Base-by-base conservation (phyloP, 2,888 invertebrate genomes). In the Carterocephalus palaemon region DNA sequence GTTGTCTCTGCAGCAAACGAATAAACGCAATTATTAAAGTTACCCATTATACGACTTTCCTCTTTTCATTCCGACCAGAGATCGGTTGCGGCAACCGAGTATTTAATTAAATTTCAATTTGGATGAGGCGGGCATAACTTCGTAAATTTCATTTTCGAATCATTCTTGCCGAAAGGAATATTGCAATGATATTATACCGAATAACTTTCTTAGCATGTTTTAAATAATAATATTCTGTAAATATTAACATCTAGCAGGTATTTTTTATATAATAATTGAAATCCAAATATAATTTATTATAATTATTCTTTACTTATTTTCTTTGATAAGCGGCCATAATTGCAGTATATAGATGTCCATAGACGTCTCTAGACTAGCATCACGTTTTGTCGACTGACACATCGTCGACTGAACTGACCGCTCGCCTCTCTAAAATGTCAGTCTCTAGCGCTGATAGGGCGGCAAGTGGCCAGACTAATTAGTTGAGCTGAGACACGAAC, bases 41-140 rank as follows among this genome's bases (percentile, higher is more conserved):
- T 31, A n/a, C n/a, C n/a, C n/a, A n/a, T n/a, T n/a, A n/a, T n/a
- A 16, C 29, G 34, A 23, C 34, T 23, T 20, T 34, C 23, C 22
- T 8, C 37, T 17, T 23, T 37, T 28, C 37, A 19, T 37, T 23
- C 28, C 33, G 26, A 15, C 15, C 8, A 8, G 26, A 19, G 16
- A 41, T 42, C 41, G 33, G 41, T 42, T 20, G 33, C 41, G 4
- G 33, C 17, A 20, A 26, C 32, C 41, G 26, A 32, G 33, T 42
- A 42, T 33, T 42, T 42, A 42, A 42, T 42, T 33, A 42, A 26
- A 33, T 42, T 42, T 42, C 41, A 42, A 42, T 42, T 42, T 33
- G 19, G 26, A 19, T 10, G 8, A 9, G 23, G 34, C 26, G 33
- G 26, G 41, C 33, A 42, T 26, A 42, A 42, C 24, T 42, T 42